phyloP scores from a whole-genome alignment of 2,888 invertebrate species.

The Himalopsyche japonica region DNA sequence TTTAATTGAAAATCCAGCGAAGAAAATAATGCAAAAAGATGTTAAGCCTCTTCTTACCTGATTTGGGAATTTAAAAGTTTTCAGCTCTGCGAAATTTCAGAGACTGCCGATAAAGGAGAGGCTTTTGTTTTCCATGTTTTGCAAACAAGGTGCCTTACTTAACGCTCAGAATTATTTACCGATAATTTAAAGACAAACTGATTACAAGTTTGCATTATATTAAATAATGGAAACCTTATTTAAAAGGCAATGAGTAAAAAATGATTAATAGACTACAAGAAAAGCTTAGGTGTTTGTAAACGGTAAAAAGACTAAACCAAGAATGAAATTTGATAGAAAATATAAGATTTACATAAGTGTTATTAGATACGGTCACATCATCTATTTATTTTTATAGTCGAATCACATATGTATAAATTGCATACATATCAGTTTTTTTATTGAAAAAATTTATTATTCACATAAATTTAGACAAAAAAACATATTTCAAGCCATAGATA shows the following conservation, averaged over 20 bases:
- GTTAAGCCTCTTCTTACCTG: not conserved
- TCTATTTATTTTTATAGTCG: too few relatives aligned
- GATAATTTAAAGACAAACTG: not conserved
- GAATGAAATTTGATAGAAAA: too few relatives aligned
- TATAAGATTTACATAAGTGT: too few relatives aligned
- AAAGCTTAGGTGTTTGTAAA: not conserved
- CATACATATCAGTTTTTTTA: too few relatives aligned
- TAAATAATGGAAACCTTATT: not conserved
- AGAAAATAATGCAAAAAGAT: not conserved
- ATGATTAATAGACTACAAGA: not conserved
- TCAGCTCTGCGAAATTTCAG: not conserved
- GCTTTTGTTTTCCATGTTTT: not conserved
- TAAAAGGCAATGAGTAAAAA: not conserved
- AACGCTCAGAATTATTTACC: not conserved
- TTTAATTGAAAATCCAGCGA: not conserved
- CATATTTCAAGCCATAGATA: too few relatives aligned
- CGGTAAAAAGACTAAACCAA: too few relatives aligned
- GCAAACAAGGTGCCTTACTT: not conserved
- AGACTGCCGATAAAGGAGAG: not conserved
- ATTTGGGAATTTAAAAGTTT: not conserved
- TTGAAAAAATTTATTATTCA: too few relatives aligned
- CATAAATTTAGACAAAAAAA: too few relatives aligned
- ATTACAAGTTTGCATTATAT: not conserved
- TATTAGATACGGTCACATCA: too few relatives aligned
- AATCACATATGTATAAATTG: too few relatives aligned